Percentiles rank a stretch among this genome's conserved stretches.
These are phyloP conservation scores for Ellobium chinense DNA, from an alignment of 2,888 invertebrate species.

Conservation along the genomic window DNA sequence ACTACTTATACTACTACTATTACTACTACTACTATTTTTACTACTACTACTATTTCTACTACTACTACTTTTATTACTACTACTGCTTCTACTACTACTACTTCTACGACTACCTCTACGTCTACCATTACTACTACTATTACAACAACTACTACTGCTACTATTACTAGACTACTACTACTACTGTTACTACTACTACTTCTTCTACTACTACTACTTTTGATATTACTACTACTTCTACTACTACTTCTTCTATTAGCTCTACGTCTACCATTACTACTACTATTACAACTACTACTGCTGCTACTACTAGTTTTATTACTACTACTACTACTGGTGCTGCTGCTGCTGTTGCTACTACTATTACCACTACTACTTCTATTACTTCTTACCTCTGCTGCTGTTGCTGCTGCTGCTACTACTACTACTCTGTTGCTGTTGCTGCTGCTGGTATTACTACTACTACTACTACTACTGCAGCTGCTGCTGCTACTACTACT, in stretches of 20 bases:
- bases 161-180: background rate
- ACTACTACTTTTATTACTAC: too few species aligned
- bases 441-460: too few species aligned
- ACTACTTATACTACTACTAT: too few species aligned
- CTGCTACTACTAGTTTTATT: conserved; percentile 1
- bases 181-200: background rate
- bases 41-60: too few species aligned
- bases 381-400: too few species aligned
- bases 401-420: too few species aligned
- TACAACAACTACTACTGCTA: background rate
- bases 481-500: conserved; percentile 8
- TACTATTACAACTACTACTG: conserved; percentile 9
- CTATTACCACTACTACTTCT: background rate
- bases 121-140: too few species aligned
- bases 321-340: conserved; percentile 13
- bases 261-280: conserved; percentile 4
- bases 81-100: too few species aligned
- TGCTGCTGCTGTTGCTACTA: background rate
- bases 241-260: background rate
- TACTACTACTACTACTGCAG: conserved; percentile 14
- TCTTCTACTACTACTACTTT: conserved; percentile 4
- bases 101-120: too few species aligned
- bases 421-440: too few species aligned
- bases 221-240: conserved; percentile 10
- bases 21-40: too few species aligned